These are phyloP conservation scores for Pterois miles DNA, from an alignment of 2,797 vertebrate species.

Conservation along the genomic window DNA sequence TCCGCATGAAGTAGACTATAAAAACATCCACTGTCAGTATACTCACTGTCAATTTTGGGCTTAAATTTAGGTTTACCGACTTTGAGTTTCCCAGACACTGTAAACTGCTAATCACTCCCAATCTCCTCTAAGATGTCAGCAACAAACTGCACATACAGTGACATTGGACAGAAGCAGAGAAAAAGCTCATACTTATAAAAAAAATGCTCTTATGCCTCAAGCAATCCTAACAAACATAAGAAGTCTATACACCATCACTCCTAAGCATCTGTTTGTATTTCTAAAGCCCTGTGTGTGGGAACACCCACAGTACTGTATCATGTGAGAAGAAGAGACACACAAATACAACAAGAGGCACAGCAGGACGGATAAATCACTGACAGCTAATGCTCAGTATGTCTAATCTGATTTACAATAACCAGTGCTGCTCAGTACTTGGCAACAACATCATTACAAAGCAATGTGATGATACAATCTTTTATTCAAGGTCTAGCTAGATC, in stretches of 20 bases:
- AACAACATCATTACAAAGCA: constrained; percentile 4
- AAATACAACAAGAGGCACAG: constrained; percentile 30
- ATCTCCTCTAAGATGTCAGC: constrained; percentile 21
- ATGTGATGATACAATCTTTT: background rate
- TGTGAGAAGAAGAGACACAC: background rate
- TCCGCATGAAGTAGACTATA: background rate
- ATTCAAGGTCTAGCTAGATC: background rate
- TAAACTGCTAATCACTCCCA: constrained; percentile 15
- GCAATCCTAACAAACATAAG: constrained; percentile 11
- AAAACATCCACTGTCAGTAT: background rate
- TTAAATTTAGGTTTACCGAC: constrained; percentile 30
- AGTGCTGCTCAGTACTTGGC: constrained; percentile 22
- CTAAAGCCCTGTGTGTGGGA: background rate
- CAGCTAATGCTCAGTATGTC: constrained; percentile 34
- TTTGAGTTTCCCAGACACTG: constrained; percentile 22
- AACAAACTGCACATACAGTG: constrained; percentile 6
- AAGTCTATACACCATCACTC: background rate
- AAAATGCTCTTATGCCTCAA: background rate
- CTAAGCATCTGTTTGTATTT: constrained; percentile 28
- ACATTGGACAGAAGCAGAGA: background rate
- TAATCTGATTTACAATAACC: constrained; percentile 49
- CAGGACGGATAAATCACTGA: constrained; percentile 27
- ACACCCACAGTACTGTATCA: background rate
- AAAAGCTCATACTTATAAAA: background rate
- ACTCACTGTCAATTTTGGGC: constrained; percentile 24